Base-by-base conservation (phyloP, 1,140 invertebrate genomes). In the Schlechtendalia chinensis region DNA sequence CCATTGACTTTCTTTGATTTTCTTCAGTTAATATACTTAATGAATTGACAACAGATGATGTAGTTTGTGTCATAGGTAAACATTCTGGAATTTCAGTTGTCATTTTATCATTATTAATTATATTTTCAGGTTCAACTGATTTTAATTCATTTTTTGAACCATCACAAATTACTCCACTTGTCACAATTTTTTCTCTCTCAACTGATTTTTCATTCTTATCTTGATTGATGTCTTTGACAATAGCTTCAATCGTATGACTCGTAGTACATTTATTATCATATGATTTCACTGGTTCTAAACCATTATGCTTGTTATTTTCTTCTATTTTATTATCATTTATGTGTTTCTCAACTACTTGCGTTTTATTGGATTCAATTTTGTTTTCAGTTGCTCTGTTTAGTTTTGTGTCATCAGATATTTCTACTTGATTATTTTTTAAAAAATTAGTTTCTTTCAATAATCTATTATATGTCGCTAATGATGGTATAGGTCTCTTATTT, bases 1-100 rank as follows among this genome's bases (percentile, higher is more conserved):
- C 67, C 53, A 82, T 82, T 79, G 61, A 83, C 81, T 27, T 82
- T 81, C 81, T 84, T 83, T 63, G 81, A 83, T 82, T 81, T 81
- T 82, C 80, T 29, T 81, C 71, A 0, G 47, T 63, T 61, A 74
- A 63, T 27, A 81, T 81, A 53, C 5, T 74, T 65, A 81, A 69
- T 53, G 81, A 54, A 32, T 80, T 61, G 19, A 81, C 59, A 24
- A 81, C 63, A 65, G 58, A 39, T 24, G 59, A 53, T 53, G 80
- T 45, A 27, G 24, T 39, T 45, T 81, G 56, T 39, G 47, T 32
- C 0, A 50, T 19, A 24, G 58, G 17, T 50, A 71, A 77, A 54
- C 81, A 63, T 54, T 82, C n/a, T 24, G 82, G 47, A 10, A 17
- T 80, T 82, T 61, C 27, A 77, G 47, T 83, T 83, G 19, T 82